A percentile compares a stretch with the other conserved stretches of the same genome.
Conservation (phyloP, 2,113 vertebrate species). For the Rhagologus leucostigma region DNA sequence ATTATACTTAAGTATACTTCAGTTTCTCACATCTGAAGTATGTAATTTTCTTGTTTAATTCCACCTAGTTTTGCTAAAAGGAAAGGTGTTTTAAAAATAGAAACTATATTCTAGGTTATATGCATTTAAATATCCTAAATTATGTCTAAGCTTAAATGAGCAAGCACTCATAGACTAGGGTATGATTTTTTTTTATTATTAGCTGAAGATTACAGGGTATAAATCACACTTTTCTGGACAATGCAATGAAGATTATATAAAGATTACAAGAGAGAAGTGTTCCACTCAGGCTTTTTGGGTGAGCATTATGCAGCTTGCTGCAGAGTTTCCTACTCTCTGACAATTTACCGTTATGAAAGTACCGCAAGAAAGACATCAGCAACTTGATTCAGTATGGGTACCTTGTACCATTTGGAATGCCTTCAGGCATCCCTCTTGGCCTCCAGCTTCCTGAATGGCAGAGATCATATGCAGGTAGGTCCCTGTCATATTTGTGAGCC, state of each 20-base stretch:
- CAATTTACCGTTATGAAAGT: background rate
- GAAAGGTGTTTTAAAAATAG: background rate
- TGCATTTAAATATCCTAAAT: slow-evolving; percentile 5
- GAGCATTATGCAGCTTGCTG: background rate
- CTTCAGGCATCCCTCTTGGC: background rate
- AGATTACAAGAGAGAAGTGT: background rate
- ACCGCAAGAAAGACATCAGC: background rate
- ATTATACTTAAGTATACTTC: slow-evolving; percentile 37
- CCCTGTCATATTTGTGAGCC: background rate
- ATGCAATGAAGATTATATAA: background rate
- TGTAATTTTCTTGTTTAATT: slow-evolving; percentile 42
- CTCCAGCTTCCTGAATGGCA: background rate
- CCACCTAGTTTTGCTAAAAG: slow-evolving; percentile 2
- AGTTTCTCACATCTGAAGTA: slow-evolving; percentile 53
- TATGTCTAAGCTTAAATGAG: background rate
- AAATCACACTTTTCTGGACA: background rate
- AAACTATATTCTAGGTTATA: background rate
- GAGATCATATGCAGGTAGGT: background rate
- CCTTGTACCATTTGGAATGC: background rate
- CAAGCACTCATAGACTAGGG: background rate
- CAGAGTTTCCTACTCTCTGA: background rate
- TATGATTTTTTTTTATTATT: background rate
- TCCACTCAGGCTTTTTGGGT: background rate
- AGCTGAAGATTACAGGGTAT: background rate
- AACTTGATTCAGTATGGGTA: background rate